phyloP scores from a whole-genome alignment of 2,113 vertebrate species.

The Indicator maculatus region DNA sequence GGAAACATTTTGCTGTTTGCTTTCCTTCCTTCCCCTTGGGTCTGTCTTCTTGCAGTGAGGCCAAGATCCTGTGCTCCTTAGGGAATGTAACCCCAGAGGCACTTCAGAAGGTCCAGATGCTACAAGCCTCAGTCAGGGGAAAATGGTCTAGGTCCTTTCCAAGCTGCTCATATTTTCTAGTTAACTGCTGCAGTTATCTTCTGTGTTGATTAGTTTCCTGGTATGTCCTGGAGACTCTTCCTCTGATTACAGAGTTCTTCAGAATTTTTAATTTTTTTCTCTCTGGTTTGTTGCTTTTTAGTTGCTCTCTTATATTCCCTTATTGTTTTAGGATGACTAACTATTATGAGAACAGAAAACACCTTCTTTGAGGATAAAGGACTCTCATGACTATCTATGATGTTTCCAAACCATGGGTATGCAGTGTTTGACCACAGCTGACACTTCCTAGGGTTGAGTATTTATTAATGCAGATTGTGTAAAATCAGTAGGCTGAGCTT shows the following conservation, averaged over 20 bases:
- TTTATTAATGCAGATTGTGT: background rate
- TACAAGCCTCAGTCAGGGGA: background rate
- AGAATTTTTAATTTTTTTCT: background rate
- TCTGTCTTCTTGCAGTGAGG: background rate
- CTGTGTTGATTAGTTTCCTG: slow-evolving; percentile 12
- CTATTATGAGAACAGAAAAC: background rate
- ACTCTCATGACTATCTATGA: background rate
- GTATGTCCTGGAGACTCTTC: background rate
- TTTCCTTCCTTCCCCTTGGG: background rate
- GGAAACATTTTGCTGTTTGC: slow-evolving; percentile 35
- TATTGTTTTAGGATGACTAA: background rate
- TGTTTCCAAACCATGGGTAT: background rate
- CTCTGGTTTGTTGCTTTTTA: background rate
- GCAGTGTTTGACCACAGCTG: background rate
- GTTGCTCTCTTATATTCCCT: background rate
- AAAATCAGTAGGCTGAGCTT: background rate
- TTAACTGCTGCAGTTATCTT: slow-evolving; percentile 8
- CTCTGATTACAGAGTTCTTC: background rate
- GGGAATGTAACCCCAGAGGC: background rate
- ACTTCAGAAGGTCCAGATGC: background rate
- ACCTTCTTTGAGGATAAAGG: background rate
- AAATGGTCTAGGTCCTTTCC: background rate
- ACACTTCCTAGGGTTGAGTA: background rate
- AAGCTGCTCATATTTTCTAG: background rate
- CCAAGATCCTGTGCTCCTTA: background rate